Base-by-base conservation (phyloP, 2,888 invertebrate species). In the Pediacus dermestoides region DNA sequence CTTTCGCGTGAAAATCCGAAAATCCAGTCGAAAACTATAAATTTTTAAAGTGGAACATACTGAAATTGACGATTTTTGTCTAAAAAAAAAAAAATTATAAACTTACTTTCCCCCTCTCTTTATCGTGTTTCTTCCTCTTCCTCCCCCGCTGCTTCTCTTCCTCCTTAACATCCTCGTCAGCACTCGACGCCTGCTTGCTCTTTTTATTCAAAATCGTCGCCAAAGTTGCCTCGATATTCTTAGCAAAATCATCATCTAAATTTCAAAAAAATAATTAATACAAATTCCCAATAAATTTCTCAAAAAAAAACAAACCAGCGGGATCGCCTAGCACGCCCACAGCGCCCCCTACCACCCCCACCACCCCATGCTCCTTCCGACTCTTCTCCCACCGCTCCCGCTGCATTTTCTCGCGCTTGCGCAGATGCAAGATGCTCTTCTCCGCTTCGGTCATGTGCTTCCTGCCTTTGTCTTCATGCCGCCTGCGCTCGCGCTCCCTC, bases 181-280 rank as follows among this genome's bases (percentile, higher is more conserved):
- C 47, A 9, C 46, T 46, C 2, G 53, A 49, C 16, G 51, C 52
- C 32, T 74, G 71, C 39, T 58, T 61, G 52, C 80, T 81, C 63
- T 82, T 85, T 51, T 84, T 85, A 34, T 48, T 55, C 63, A 88
- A 70, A 4, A 80, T 85, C 42, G 80, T 84, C 39, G 82, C 80
- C 46, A 88, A 80, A 7, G 85, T 84, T 63, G 85, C 85, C 66
- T 88, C 87, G 51, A 88, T 80, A 58, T 79, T 82, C 32, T 81
- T 80, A 10, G 86, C 87, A 73, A 85, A 87, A 70, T 88, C 88
- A 63, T 88, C 88, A 23, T 57, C 58, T 57, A 27, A 3, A 52
- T n/a, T n/a, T n/a, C n/a, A n/a, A 50, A 33, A 35, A 11, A 34
- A 28, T 33, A 30, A n/a, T n/a, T n/a, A n/a, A n/a, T n/a, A 27